phyloP scores from a whole-genome alignment of 2,888 invertebrate genomes.

The Meteorus colon region DNA sequence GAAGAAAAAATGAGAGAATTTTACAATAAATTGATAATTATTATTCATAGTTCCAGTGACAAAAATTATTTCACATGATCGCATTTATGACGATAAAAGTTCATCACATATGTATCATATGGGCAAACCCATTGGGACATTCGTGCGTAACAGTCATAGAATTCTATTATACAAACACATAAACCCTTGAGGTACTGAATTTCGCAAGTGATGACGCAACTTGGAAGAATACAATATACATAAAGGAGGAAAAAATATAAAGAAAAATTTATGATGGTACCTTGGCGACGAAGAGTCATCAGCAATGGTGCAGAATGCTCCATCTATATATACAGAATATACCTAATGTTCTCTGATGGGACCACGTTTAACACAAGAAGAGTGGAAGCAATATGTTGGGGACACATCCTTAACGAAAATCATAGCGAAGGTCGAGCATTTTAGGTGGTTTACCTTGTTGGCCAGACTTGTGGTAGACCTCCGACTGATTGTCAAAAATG shows the following conservation, averaged over 20 bases:
- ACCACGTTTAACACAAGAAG: not conserved
- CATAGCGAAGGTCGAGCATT: slow-evolving; percentile 53
- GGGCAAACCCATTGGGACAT: not conserved
- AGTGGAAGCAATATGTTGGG: slow-evolving; percentile 8
- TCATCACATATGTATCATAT: not conserved
- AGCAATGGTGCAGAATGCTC: slow-evolving; percentile 2
- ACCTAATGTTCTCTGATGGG: slow-evolving; percentile 9
- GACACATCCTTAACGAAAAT: slow-evolving; percentile 28
- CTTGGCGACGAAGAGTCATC: not conserved
- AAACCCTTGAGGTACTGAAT: slow-evolving; percentile 33
- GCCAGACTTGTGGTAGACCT: slow-evolving; percentile 60
- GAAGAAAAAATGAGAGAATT: too few species aligned
- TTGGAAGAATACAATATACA: not conserved
- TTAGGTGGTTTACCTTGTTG: slow-evolving; percentile 59
- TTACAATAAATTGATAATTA: too few species aligned
- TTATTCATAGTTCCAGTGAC: too few species aligned
- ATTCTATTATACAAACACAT: slow-evolving; percentile 24
- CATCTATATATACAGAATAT: slow-evolving; percentile 9
- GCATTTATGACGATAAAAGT: not conserved
- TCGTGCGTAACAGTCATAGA: slow-evolving; percentile 28
- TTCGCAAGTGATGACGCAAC: slow-evolving; percentile 9
- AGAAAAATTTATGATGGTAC: slow-evolving; percentile 29
- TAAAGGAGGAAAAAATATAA: slow-evolving; percentile 8
- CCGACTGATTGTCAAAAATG: slow-evolving; percentile 24
- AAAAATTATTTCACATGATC: too few species aligned